Evolutionary conservation across 2,888 invertebrate species (phyloP), one percentile per base, ranked within the genome.

Genomic region (Horisme vitalbata): DNA sequence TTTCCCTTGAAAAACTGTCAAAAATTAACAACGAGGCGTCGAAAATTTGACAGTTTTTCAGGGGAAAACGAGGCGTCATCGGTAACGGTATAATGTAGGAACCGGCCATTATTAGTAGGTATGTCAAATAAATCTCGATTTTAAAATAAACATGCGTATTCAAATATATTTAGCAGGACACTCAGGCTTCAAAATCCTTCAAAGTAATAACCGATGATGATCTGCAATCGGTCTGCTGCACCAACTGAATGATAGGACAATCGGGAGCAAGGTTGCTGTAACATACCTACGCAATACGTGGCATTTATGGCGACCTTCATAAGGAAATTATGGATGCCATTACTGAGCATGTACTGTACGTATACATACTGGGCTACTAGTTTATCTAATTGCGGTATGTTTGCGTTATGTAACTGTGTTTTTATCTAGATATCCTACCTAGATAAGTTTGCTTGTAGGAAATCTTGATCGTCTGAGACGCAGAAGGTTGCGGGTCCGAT

Each of bases 261-360:
- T 75, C 65, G 71, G 59, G 87, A 80, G 62, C 87, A 83, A 87
- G 87, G 87, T 75, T 84, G 64, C 50, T 64, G 71, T 68, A 61
- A 63, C 35, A 20, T 18, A 18, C 6, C 27, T 35, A 30, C 37
- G 36, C 38, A 41, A 33, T 45, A 41, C 28, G 15, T 39, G 32
- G 11, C 23, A 28, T 34, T 34, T 52, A 50, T 55, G 61, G 54
- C 68, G 44, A 41, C 69, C 71, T 72, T 64, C 53, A 36, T 26
- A 46, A 33, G 49, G 39, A 61, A 68, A 73, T 65, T 56, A 62
- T 63, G 45, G 52, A 55, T 46, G 53, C 55, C 57, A 59, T 62
- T 61, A 58, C 58, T 45, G 48, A 33, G 44, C 50, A 52, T 55
- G 39, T 37, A n/a, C n/a, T n/a, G n/a, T n/a, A n/a, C n/a, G n/a